These are phyloP conservation scores for Drosophila austrosaltans DNA, from an alignment of 2,888 invertebrate species.

Conservation along the genomic window DNA sequence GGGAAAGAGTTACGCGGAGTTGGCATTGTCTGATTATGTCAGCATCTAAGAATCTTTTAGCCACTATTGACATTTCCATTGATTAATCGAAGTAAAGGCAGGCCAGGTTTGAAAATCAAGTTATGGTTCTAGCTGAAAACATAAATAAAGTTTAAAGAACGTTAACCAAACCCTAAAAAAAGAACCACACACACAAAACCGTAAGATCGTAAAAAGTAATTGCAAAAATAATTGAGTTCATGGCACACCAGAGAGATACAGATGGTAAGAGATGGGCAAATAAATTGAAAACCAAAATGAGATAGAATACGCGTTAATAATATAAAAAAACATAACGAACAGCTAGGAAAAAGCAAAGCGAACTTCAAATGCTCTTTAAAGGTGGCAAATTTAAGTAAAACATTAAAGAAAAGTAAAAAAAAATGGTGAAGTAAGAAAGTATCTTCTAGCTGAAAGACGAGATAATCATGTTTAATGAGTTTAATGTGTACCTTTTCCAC, in stretches of 20 bases:
- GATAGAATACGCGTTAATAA: constrained; percentile 10
- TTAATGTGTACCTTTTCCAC: neutral
- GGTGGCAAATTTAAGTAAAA: neutral
- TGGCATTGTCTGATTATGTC: constrained; percentile 59
- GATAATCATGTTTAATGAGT: too few relatives aligned
- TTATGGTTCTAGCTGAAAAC: constrained; percentile 40
- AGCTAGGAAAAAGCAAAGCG: constrained; percentile 5
- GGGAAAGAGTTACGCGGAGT: neutral
- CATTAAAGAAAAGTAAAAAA: neutral
- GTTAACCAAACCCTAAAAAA: neutral
- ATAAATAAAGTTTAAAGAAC: constrained; percentile 1
- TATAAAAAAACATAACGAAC: neutral
- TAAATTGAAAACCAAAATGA: constrained; percentile 34
- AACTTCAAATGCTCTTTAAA: constrained; percentile 20
- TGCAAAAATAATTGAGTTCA: constrained; percentile 77
- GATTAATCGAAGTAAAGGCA: constrained; percentile 60
- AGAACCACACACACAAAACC: constrained; percentile 22
- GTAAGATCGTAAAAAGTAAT: constrained; percentile 62
- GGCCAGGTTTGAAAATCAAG: constrained; percentile 39
- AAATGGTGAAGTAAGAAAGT: neutral
- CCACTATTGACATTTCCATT: constrained; percentile 72
- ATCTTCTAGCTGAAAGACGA: too few relatives aligned
- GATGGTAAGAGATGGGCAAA: constrained; percentile 31
- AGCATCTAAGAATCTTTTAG: constrained; percentile 43
- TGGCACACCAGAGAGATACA: constrained; percentile 64